These are phyloP conservation scores for Tolmerus cingulatus DNA, from an alignment of 2,888 invertebrate genomes.

Conservation along the genomic window DNA sequence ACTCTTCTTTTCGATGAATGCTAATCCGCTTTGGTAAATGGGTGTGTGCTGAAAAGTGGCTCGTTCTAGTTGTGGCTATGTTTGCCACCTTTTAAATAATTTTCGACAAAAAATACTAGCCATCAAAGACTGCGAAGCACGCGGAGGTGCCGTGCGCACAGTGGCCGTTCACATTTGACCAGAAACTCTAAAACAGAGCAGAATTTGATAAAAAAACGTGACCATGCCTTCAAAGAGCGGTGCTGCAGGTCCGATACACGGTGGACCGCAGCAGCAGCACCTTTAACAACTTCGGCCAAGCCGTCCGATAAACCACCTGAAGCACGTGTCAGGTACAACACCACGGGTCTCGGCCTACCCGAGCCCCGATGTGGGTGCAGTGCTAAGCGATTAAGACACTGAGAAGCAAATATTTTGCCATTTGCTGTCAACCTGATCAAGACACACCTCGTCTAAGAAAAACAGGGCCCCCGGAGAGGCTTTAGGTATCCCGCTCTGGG, in stretches of 20 bases:
- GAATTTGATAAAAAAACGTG: neutral
- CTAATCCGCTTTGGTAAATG: neutral
- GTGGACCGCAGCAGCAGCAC: neutral
- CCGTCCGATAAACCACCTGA: constrained; percentile 6
- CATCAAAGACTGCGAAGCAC: neutral
- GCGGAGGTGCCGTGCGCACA: neutral
- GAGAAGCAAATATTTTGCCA: constrained; percentile 39
- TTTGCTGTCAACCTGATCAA: constrained; percentile 29
- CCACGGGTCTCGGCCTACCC: neutral
- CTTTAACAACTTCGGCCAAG: neutral
- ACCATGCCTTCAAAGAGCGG: neutral
- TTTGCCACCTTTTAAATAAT: neutral
- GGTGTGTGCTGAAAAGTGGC: neutral
- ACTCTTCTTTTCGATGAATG: neutral
- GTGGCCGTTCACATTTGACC: neutral
- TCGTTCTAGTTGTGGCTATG: neutral
- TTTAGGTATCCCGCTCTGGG: neutral
- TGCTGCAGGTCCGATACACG: neutral
- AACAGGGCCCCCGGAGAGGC: neutral
- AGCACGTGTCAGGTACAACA: constrained; percentile 32
- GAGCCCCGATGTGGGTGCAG: constrained; percentile 22
- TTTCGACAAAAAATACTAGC: neutral
- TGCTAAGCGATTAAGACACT: constrained; percentile 25
- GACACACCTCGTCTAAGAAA: constrained; percentile 3
- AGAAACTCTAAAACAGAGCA: neutral